These are phyloP conservation scores for Euphydryas editha DNA, from an alignment of 2,888 invertebrate genomes.

Conservation along the genomic window DNA sequence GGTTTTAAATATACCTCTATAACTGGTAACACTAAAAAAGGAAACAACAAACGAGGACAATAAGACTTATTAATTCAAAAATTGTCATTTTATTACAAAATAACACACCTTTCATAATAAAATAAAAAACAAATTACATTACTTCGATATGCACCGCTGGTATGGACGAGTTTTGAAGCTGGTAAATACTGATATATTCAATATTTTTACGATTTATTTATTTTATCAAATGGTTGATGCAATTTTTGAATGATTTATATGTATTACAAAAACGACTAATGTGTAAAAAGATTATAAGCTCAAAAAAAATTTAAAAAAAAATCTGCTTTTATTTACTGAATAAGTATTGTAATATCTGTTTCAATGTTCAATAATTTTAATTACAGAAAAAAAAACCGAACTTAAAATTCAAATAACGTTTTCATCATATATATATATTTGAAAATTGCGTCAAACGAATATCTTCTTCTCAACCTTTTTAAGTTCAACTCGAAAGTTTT, in stretches of 20 bases:
- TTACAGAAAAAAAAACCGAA: neutral
- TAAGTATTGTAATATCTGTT: too few species aligned
- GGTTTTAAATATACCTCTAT: neutral
- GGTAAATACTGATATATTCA: slow-evolving; percentile 63
- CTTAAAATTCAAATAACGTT: neutral
- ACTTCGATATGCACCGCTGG: slow-evolving; percentile 82
- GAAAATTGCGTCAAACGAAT: slow-evolving; percentile 20
- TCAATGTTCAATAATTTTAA: too few species aligned
- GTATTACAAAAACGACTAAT: too few species aligned
- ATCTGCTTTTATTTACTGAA: too few species aligned
- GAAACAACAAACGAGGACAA: neutral
- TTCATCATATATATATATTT: neutral
- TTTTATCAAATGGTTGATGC: slow-evolving; percentile 45
- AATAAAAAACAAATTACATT: slow-evolving; percentile 52
- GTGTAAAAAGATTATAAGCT: too few species aligned
- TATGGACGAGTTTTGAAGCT: slow-evolving; percentile 77
- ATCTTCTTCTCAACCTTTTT: slow-evolving; percentile 15
- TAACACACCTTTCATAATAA: slow-evolving; percentile 57
- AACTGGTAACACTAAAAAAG: neutral
- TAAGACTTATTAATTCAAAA: neutral
- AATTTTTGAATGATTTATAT: slow-evolving; percentile 43
- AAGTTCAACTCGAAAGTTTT: neutral
- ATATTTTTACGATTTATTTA: slow-evolving; percentile 42
- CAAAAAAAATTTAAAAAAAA: too few species aligned
- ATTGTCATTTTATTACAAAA: slow-evolving; percentile 39